Evolutionary conservation across 2,113 vertebrate genomes (phyloP).

Genomic region (Vombatus ursinus): DNA sequence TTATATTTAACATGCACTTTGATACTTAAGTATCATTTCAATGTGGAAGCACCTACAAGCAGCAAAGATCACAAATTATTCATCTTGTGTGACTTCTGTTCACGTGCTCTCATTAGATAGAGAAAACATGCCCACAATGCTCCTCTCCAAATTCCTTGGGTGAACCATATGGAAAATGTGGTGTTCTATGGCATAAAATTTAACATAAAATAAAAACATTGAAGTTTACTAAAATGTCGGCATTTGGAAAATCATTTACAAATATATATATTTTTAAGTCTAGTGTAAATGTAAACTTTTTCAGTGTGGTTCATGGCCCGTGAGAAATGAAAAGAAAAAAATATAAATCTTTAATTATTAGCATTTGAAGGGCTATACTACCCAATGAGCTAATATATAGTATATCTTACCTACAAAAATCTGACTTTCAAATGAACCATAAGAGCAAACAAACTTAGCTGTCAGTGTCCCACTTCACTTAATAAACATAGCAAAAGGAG

Average conservation of each 20-base stretch:
- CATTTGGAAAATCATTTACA: not conserved
- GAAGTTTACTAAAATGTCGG: not conserved
- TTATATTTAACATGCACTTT: not conserved
- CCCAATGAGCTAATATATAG: not conserved
- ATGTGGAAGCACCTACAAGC: not conserved
- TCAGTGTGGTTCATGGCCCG: not conserved
- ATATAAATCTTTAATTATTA: not conserved
- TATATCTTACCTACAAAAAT: not conserved
- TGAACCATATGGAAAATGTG: not conserved
- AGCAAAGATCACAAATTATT: not conserved
- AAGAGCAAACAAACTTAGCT: not conserved
- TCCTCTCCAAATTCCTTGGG: not conserved
- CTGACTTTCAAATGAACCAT: not conserved
- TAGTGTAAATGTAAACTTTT: not conserved
- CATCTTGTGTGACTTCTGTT: not conserved
- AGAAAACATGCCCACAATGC: not conserved
- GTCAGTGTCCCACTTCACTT: not conserved
- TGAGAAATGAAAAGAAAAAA: not conserved
- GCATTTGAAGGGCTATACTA: not conserved
- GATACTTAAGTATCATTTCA: not conserved
- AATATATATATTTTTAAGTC: not conserved
- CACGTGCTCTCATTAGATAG: not conserved
- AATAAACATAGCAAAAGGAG: not conserved
- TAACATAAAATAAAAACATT: not conserved
- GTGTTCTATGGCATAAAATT: not conserved